A percentile compares a stretch with the other conserved stretches of the same genome.
Conservation (phyloP, 2,797 vertebrate genomes). For the Myiothlypis coronata region DNA sequence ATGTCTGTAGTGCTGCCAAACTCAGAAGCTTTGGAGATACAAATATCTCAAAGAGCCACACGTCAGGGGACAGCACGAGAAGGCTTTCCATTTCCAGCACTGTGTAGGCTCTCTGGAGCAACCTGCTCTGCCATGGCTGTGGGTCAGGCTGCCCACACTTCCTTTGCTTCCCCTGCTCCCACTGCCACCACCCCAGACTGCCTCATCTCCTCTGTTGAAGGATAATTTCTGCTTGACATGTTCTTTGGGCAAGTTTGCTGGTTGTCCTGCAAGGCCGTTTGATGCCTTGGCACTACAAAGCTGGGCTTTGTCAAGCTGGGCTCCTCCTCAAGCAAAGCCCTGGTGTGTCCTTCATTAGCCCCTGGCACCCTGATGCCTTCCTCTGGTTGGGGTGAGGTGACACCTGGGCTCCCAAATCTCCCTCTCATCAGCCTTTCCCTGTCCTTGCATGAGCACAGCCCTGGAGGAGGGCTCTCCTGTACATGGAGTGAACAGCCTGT, state of each 20-base stretch:
- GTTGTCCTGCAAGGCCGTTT: not conserved
- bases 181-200: rapidly evolving
- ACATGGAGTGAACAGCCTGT: not conserved
- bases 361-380: not conserved
- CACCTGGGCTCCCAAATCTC: not conserved
- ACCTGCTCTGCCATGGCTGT: not conserved
- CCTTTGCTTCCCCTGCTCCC: not conserved
- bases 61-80: not conserved
- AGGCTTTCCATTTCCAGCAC: not conserved
- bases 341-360: not conserved
- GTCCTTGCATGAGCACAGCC: rapidly evolving
- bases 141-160: rapidly evolving
- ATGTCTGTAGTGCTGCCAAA: not conserved
- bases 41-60: not conserved
- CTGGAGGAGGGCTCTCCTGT: not conserved
- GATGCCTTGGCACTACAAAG: not conserved
- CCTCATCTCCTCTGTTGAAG: not conserved
- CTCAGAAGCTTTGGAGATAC: not conserved
- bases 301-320: rapidly evolving
- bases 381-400: rapidly evolving
- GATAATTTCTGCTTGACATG: not conserved
- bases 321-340: not conserved
- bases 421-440: not conserved
- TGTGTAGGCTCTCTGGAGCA: rapidly evolving
- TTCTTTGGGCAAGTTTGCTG: not conserved